Percentiles rank a stretch among this genome's conserved stretches.
Evolutionary conservation across 2,797 vertebrate genomes (phyloP).

Genomic region (Poecilia wingei): DNA sequence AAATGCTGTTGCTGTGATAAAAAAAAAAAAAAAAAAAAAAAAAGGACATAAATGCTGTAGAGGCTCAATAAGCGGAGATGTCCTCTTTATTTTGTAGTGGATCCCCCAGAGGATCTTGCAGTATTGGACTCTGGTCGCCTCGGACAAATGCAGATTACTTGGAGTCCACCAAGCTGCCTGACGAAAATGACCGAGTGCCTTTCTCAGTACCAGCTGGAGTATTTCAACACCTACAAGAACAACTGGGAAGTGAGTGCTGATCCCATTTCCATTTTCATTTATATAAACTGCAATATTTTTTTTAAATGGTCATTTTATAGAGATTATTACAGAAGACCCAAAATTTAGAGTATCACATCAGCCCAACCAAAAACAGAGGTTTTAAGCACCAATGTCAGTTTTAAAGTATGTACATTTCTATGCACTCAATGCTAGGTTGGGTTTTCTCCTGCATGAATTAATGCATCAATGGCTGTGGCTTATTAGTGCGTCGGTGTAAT

Average conservation of each 20-base stretch:
- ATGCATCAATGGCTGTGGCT: too few species aligned
- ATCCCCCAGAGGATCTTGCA: slow-evolving; percentile 70
- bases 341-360: too few species aligned
- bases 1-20: neutral
- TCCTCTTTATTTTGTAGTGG: slow-evolving; percentile 52
- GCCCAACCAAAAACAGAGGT: too few species aligned
- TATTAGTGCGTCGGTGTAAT: too few species aligned
- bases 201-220: slow-evolving; percentile 73
- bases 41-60: neutral
- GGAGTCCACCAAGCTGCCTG: slow-evolving; percentile 67
- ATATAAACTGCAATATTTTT: too few species aligned
- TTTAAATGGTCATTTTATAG: too few species aligned
- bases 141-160: slow-evolving; percentile 73
- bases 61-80: neutral
- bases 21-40: neutral
- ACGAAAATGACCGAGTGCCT: slow-evolving; percentile 59
- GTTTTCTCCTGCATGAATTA: neutral
- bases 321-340: too few species aligned
- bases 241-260: slow-evolving; percentile 71
- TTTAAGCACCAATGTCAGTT: too few species aligned
- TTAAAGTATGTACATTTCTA: too few species aligned
- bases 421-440: too few species aligned
- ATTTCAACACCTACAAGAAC: slow-evolving; percentile 66
- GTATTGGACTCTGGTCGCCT: slow-evolving; percentile 73
- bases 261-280: neutral